Conservation (phyloP, 37 sponge, comb jelly and placozoan species). For the Spongia lamella region DNA sequence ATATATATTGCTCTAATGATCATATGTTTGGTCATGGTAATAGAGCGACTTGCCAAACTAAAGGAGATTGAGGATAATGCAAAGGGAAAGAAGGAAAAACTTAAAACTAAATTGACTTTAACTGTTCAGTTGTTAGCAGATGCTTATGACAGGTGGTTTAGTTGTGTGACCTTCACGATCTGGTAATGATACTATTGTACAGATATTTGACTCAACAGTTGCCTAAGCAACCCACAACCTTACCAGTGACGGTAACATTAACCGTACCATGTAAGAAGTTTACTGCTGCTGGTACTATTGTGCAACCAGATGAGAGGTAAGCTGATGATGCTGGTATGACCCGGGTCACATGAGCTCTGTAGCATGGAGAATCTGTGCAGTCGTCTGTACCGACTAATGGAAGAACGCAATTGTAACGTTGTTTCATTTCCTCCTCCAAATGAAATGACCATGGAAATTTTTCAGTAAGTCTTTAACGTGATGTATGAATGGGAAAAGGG, state of each 20-base stretch:
- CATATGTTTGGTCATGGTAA: neutral
- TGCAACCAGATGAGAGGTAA: constrained; percentile 55
- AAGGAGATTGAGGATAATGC: neutral
- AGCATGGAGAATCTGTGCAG: no score
- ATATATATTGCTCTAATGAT: neutral
- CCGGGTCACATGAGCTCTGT: no score
- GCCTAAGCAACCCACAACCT: constrained; percentile 49
- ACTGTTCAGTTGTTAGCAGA: constrained; percentile 7
- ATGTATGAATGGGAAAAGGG: no score
- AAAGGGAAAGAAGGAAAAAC: no score
- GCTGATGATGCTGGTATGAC: neutral
- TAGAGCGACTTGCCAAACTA: neutral
- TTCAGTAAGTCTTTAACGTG: no score
- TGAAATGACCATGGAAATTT: no score
- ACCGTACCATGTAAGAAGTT: constrained; percentile 54
- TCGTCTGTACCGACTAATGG: no score
- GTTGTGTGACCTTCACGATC: neutral
- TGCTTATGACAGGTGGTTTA: constrained; percentile 24
- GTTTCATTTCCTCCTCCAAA: no score
- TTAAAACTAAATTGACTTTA: neutral
- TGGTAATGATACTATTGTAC: neutral
- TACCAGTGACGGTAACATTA: constrained; percentile 49
- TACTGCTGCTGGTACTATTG: constrained; percentile 27
- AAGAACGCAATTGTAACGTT: no score
- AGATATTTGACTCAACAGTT: constrained; percentile 59